Percentiles rank a stretch among this genome's conserved stretches.
phyloP scores from a whole-genome alignment of 1,140 invertebrate genomes.

The Mylabris phalerata region DNA sequence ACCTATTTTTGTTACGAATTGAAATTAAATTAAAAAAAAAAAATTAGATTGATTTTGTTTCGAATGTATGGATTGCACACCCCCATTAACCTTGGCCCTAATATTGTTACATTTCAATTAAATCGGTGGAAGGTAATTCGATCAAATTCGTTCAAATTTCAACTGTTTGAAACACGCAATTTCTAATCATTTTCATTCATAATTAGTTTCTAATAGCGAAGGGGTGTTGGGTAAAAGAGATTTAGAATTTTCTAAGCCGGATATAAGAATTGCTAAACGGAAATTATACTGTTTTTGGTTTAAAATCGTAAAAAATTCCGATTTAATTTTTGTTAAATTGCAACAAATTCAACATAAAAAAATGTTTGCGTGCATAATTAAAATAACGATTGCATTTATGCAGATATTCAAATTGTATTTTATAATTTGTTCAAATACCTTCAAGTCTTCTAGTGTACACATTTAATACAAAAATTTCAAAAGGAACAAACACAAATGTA shows the following conservation, averaged over 20 bases:
- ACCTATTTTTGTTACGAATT: conserved; percentile 45
- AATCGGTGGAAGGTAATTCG: conserved; percentile 4
- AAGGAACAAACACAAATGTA: no score
- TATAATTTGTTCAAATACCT: conserved; percentile 27
- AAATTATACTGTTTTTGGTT: conserved; percentile 4
- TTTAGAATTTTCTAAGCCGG: not conserved
- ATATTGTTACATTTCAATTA: conserved; percentile 28
- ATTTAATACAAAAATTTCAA: conserved; percentile 27
- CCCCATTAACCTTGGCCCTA: conserved; percentile 32
- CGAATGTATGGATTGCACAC: not conserved
- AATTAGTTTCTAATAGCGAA: not conserved
- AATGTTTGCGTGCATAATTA: conserved; percentile 26
- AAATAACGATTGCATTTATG: conserved; percentile 27
- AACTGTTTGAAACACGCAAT: conserved; percentile 18
- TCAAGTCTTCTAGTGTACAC: conserved; percentile 46
- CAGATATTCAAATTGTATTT: conserved; percentile 12
- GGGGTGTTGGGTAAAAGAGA: conserved; percentile 2
- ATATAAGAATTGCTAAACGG: not conserved
- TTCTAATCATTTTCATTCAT: conserved; percentile 28
- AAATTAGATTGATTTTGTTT: not conserved
- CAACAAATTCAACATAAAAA: conserved; percentile 1
- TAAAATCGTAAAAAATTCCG: not conserved
- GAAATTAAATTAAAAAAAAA: no score
- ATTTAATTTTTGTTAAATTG: not conserved
- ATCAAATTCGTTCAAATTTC: conserved; percentile 6